Conservation (phyloP, 1,140 invertebrate species). For the Batillaria attramentaria region DNA sequence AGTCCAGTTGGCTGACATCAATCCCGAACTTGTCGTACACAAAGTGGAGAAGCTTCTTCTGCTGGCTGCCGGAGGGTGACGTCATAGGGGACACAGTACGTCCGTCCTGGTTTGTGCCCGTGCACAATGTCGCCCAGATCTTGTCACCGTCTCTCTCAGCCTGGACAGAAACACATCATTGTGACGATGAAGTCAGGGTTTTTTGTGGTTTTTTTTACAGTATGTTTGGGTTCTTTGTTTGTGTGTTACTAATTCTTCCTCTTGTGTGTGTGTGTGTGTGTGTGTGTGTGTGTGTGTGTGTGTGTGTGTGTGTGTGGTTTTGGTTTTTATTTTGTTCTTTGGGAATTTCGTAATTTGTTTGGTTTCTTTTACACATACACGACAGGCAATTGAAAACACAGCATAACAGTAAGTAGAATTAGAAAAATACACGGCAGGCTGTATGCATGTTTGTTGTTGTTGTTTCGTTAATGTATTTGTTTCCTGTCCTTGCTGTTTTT, state of each 20-base stretch:
- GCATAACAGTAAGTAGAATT: no score
- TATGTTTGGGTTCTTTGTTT: no score
- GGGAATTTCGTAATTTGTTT: neutral
- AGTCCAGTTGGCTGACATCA: conserved; percentile 40
- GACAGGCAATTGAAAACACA: no score
- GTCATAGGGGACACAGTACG: conserved; percentile 50
- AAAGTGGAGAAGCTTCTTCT: conserved; percentile 41
- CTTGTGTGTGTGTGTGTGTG: neutral
- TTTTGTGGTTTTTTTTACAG: no score
- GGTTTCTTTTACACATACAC: neutral
- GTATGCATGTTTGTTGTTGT: no score
- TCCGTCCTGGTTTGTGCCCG: conserved; percentile 58
- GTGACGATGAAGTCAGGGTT: no score
- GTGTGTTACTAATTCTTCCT: no score
- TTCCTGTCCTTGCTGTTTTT: neutral
- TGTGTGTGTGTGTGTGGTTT: neutral
- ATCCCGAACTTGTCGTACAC: conserved; percentile 36
- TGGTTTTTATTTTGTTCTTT: neutral
- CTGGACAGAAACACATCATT: conserved; percentile 34
- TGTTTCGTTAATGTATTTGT: neutral
- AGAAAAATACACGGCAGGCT: no score
- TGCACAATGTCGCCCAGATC: conserved; percentile 53
- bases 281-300: conserved; percentile 2
- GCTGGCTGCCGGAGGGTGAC: conserved; percentile 52
- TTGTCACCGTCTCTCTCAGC: conserved; percentile 50